A percentile compares a stretch with the other conserved stretches of the same genome.
phyloP scores from a whole-genome alignment of 1,140 invertebrate genomes.

The Oppia nitens region DNA sequence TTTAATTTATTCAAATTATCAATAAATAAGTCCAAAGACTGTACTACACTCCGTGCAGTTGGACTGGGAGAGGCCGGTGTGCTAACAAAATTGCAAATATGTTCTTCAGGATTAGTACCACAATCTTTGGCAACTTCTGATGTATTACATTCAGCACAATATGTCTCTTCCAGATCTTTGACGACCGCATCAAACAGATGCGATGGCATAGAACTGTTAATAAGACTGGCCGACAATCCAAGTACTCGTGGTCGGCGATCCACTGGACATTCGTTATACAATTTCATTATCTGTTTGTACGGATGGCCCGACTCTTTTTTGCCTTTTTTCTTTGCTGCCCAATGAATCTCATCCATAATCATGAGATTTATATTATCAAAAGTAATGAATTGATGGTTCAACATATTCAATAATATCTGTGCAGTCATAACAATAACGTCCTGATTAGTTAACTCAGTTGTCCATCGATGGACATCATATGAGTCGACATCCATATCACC shows the following conservation, averaged over 20 bases:
- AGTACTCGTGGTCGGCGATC: slow-evolving; percentile 37
- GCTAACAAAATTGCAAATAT: too few relatives aligned
- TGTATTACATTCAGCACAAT: not conserved
- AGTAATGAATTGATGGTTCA: slow-evolving; percentile 43
- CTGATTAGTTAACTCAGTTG: not conserved
- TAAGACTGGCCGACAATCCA: slow-evolving; percentile 42
- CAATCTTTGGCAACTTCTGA: not conserved
- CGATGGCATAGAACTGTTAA: slow-evolving; percentile 20
- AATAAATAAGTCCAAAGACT: too few relatives aligned
- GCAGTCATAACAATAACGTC: slow-evolving; percentile 39
- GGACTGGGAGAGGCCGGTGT: too few relatives aligned
- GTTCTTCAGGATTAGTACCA: not conserved
- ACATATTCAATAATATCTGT: slow-evolving; percentile 57
- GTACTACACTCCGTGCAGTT: too few relatives aligned
- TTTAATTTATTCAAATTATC: too few relatives aligned
- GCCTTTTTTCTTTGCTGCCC: slow-evolving; percentile 31
- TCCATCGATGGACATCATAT: not conserved
- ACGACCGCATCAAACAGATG: not conserved
- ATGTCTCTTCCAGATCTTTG: not conserved
- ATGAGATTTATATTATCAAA: slow-evolving; percentile 53
- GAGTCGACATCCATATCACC: not conserved
- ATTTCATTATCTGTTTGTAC: slow-evolving; percentile 46
- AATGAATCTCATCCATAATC: slow-evolving; percentile 84
- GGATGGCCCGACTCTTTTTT: slow-evolving; percentile 36
- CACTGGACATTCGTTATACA: slow-evolving; percentile 27